phyloP scores from a whole-genome alignment of 2,113 vertebrate species.

The Amblyornis subalaris region DNA sequence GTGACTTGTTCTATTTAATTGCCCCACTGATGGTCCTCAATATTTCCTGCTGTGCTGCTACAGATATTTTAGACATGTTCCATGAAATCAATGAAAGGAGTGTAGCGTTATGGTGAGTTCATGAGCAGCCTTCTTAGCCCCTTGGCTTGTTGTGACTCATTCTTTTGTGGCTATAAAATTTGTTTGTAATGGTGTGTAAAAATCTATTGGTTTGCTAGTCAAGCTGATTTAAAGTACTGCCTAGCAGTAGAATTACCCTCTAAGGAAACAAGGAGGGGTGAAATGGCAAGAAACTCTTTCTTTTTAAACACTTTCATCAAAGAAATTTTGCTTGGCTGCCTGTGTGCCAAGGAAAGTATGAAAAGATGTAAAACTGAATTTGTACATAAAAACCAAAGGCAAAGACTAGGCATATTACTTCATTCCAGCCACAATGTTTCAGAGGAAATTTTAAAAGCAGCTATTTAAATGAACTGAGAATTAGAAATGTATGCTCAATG shows the following conservation, averaged over 20 bases:
- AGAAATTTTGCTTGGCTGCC: background rate
- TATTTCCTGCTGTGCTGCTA: background rate
- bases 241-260: background rate
- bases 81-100: background rate
- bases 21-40: background rate
- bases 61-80: background rate
- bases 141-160: background rate
- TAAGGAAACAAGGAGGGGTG: background rate
- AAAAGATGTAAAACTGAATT: background rate
- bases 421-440: background rate
- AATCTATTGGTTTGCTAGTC: background rate
- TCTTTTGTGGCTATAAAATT: background rate
- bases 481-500: background rate
- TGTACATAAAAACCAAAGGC: background rate
- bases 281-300: background rate
- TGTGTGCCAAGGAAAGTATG: background rate
- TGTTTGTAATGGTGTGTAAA: background rate
- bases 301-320: background rate
- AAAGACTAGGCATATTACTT: background rate
- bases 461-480: background rate
- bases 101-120: background rate
- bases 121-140: background rate
- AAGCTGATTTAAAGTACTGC: slow-evolving; percentile 5
- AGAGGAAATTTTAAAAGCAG: background rate
- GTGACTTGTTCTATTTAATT: slow-evolving; percentile 10